Evolutionary conservation across 2,888 invertebrate genomes (phyloP).

Genomic region (Chorisops tibialis): DNA sequence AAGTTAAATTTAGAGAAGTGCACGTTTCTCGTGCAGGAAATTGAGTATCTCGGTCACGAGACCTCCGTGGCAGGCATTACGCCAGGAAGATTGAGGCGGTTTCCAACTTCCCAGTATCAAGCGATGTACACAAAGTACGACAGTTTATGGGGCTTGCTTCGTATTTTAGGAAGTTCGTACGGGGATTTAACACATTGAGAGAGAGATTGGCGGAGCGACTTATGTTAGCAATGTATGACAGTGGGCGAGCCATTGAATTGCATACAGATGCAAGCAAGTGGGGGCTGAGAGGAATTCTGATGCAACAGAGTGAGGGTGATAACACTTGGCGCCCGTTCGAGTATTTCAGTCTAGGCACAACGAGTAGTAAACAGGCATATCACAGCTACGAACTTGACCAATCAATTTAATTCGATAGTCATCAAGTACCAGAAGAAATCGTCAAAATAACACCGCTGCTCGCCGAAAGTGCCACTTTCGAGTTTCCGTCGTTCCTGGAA

Average conservation of each 20-base stretch:
- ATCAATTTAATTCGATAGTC: no score
- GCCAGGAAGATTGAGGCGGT: not conserved
- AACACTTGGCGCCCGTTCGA: not conserved
- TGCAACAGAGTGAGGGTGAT: not conserved
- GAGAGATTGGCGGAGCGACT: not conserved
- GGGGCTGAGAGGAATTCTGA: not conserved
- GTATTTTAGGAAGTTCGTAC: not conserved
- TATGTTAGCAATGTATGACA: not conserved
- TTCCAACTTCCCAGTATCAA: not conserved
- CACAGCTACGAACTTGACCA: slow-evolving; percentile 3
- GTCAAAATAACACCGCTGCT: no score
- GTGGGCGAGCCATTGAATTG: not conserved
- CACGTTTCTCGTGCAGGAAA: not conserved
- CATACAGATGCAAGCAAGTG: not conserved
- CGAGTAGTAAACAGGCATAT: not conserved
- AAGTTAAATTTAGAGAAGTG: not conserved
- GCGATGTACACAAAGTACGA: not conserved
- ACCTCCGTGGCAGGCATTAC: not conserved
- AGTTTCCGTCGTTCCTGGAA: no score
- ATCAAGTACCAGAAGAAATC: no score
- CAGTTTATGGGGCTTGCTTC: not conserved
- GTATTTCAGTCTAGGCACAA: not conserved
- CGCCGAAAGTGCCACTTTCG: no score
- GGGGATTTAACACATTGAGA: not conserved
- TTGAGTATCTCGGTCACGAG: not conserved